Evolutionary conservation across 2,797 vertebrate genomes (phyloP).

Genomic region (Thunnus albacares): DNA sequence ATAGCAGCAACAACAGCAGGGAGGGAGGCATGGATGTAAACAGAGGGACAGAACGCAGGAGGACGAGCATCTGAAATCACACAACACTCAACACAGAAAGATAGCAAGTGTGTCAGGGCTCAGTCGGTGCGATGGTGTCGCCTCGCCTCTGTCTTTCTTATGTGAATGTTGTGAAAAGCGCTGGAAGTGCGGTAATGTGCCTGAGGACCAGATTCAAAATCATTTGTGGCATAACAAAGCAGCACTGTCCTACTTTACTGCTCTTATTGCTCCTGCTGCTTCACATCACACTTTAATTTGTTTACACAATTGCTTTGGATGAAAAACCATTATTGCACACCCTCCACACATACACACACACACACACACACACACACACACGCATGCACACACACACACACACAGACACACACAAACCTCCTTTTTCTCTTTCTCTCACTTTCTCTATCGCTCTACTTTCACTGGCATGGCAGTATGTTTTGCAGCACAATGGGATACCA

Average conservation of each 20-base stretch:
- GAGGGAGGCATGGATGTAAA: constrained; percentile 76
- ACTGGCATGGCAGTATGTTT: constrained; percentile 61
- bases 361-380: neutral
- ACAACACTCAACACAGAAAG: constrained; percentile 38
- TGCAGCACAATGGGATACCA: constrained; percentile 68
- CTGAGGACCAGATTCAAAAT: constrained; percentile 49
- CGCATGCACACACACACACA: constrained; percentile 20
- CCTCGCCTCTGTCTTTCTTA: constrained; percentile 25
- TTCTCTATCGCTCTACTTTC: constrained; percentile 49
- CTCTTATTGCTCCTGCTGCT: constrained; percentile 54
- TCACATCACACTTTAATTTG: constrained; percentile 76
- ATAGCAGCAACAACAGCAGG: constrained; percentile 63
- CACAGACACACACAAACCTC: constrained; percentile 32
- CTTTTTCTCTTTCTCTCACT: constrained; percentile 50
- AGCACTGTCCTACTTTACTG: constrained; percentile 65
- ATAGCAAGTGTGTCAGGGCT: constrained; percentile 60
- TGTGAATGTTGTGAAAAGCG: constrained; percentile 49
- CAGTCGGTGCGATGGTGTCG: constrained; percentile 39
- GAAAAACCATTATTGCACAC: constrained; percentile 62
- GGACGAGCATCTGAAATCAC: constrained; percentile 60
- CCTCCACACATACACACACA: constrained; percentile 55
- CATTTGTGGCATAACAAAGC: constrained; percentile 57
- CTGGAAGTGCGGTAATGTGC: constrained; percentile 51
- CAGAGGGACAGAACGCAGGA: constrained; percentile 64
- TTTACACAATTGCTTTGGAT: constrained; percentile 72